phyloP scores from a whole-genome alignment of 1,140 invertebrate genomes.

The Pseudomyrmex pallidus region DNA sequence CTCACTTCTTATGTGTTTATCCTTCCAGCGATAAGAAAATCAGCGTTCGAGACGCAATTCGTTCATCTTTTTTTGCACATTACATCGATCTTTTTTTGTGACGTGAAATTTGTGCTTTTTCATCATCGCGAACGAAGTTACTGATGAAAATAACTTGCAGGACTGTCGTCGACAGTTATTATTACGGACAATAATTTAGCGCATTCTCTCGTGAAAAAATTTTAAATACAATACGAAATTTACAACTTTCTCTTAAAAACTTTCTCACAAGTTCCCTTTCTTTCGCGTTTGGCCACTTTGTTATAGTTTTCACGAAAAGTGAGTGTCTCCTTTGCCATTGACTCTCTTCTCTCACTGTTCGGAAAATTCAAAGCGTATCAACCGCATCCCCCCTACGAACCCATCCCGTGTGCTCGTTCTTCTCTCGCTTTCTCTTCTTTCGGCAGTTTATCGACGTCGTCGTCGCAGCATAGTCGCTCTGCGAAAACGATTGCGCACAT shows the following conservation, averaged over 20 bases:
- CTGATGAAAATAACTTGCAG: background rate
- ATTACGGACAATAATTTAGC: too few species aligned
- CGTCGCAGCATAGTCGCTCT: constrained; percentile 9
- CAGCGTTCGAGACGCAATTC: background rate
- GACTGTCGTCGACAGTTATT: too few species aligned
- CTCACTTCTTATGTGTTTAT: constrained; percentile 17
- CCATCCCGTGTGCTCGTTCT: background rate
- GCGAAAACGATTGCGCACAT: constrained; percentile 19
- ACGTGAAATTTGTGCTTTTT: constrained; percentile 19
- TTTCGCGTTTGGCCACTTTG: background rate
- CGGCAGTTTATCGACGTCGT: constrained; percentile 14
- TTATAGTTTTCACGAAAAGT: background rate
- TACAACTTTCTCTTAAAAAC: too few species aligned
- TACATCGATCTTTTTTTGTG: background rate
- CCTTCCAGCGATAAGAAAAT: constrained; percentile 8
- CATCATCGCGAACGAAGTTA: background rate
- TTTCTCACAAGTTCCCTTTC: background rate
- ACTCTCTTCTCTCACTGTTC: background rate
- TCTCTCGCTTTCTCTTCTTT: constrained; percentile 12
- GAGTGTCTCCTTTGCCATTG: background rate
- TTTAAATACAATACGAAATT: too few species aligned
- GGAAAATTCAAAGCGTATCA: background rate
- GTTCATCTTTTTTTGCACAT: background rate
- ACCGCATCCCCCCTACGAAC: background rate
- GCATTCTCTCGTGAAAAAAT: too few species aligned